These are phyloP conservation scores for Eclectus roratus DNA, from an alignment of 2,113 vertebrate species.

Conservation along the genomic window DNA sequence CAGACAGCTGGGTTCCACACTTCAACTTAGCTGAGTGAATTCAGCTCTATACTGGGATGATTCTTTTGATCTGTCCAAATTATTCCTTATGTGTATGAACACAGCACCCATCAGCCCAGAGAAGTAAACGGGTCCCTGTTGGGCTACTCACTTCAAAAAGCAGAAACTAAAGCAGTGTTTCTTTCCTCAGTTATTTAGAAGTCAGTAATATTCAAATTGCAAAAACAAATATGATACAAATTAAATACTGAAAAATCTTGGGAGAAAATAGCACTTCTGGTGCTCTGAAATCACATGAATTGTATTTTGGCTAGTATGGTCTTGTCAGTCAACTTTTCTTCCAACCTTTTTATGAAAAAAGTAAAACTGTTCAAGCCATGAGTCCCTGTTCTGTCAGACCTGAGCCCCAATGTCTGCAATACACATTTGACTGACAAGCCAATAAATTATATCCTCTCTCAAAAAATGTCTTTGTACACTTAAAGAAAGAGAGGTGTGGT, in stretches of 20 bases:
- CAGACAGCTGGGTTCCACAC: neutral
- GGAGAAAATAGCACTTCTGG: neutral
- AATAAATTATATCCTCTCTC: neutral
- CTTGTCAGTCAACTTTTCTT: neutral
- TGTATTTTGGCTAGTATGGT: neutral
- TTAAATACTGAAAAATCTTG: neutral
- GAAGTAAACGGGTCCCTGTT: neutral
- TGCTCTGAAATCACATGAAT: neutral
- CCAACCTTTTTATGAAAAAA: neutral
- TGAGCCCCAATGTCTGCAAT: conserved; percentile 31
- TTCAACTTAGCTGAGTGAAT: neutral
- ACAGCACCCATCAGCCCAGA: neutral
- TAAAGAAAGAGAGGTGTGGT: neutral
- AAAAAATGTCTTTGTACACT: neutral
- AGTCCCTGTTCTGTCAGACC: conserved; percentile 1
- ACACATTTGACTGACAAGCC: conserved; percentile 46
- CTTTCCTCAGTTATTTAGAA: neutral
- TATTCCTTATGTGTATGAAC: neutral
- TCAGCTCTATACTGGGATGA: neutral
- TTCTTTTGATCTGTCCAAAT: neutral
- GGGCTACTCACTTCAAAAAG: neutral
- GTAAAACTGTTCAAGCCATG: conserved; percentile 5
- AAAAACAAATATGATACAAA: neutral
- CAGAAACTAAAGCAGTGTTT: neutral
- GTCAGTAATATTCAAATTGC: neutral